A percentile compares a stretch with the other conserved stretches of the same genome.
Conservation (phyloP, 2,888 invertebrate genomes). For the Mechanitis mazaeus region DNA sequence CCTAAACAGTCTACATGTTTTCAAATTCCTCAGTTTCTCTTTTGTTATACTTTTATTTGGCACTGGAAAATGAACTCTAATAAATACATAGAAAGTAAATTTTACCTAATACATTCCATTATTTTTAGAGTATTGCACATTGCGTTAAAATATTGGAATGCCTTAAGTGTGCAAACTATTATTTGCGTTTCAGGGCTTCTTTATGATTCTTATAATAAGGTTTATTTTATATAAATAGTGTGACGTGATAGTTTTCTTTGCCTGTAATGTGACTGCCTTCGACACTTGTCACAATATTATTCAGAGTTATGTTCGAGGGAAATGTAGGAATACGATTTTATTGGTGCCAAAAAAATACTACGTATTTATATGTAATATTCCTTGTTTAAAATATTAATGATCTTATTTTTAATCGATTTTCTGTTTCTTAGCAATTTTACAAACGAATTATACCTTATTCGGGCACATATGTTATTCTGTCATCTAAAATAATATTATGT, state of each 20-base stretch:
- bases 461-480: no score
- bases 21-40: slow-evolving; percentile 10
- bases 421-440: no score
- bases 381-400: no score
- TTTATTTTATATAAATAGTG: slow-evolving; percentile 5
- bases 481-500: no score
- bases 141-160: slow-evolving; percentile 25
- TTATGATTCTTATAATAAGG: slow-evolving; percentile 8
- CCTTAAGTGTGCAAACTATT: slow-evolving; percentile 14
- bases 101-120: slow-evolving; percentile 3
- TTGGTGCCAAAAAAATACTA: not conserved
- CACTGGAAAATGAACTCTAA: slow-evolving; percentile 10
- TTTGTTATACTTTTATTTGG: slow-evolving; percentile 5
- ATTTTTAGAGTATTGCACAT: slow-evolving; percentile 16
- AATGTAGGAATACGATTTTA: not conserved
- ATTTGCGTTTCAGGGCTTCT: not conserved
- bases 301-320: slow-evolving; percentile 9
- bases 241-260: not conserved
- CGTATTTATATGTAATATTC: not conserved
- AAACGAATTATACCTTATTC: no score
- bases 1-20: slow-evolving; percentile 24
- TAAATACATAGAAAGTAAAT: not conserved
- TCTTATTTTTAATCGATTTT: no score
- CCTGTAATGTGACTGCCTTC: slow-evolving; percentile 12
- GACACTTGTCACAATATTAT: slow-evolving; percentile 21